Evolutionary conservation across 2,797 vertebrate species (phyloP), one percentile per base, ranked within the genome.

Genomic region (Sebastes reedi): DNA sequence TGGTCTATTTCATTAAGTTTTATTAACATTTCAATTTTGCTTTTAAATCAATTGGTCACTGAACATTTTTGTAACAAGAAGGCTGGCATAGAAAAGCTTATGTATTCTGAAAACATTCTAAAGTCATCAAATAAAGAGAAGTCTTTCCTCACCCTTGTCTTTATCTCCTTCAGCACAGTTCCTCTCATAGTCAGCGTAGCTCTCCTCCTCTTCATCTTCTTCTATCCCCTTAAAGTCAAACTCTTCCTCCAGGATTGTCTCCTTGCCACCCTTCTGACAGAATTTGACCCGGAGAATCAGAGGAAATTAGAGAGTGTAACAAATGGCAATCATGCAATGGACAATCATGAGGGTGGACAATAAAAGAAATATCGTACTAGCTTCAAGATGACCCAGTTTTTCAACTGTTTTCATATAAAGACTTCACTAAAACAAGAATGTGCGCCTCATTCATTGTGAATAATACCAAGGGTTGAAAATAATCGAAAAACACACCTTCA

Each of bases 161-260:
- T 89, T 93, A 7, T 96, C 94, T 80, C 90, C 92, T 67, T 92
- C 95, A 62, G 76, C 36, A 36, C 72, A 75, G 81, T 78, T 93
- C 80, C 86, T 93, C 69, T 94, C 94, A 0, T 9, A 27, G 20
- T 92, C 91, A 67, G 58, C 61, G 1, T 82, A 24, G 79, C 34
- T 79, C 10, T 96, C 95, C 36, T 90, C 88, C 13, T 96, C 95
- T 3, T 97, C 97, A 0, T 97, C 96, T 56, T 97, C 97, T 61
- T 97, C 97, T 30, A 98, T 92, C 29, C 96, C 97, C 88, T 96
- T 97, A 85, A 98, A 98, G 18, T 97, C 97, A 9, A 98, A 93
- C 79, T 97, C 97, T 39, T 97, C 97, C 86, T 98, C 97, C 10
- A 94, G 92, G 88, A 97, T 97, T 56, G 95, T 91, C 32, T 97